phyloP scores from a whole-genome alignment of 2,113 vertebrate genomes.

The Oncorhynchus mykiss region DNA sequence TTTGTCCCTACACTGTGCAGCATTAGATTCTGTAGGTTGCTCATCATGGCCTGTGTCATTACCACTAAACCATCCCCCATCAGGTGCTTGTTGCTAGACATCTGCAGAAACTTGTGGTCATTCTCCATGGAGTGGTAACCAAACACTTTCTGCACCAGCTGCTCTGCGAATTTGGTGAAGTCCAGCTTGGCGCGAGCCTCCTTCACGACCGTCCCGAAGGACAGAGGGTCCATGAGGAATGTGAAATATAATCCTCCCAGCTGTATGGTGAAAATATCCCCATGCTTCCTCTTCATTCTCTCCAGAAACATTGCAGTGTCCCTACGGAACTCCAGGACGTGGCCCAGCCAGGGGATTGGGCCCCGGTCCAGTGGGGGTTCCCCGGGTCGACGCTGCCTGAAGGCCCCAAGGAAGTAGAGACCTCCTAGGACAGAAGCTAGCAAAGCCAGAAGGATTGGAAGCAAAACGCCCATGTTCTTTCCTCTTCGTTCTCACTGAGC shows the following conservation, averaged over 20 bases:
- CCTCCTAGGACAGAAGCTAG: constrained; percentile 53
- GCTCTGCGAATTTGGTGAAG: constrained; percentile 64
- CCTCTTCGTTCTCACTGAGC: neutral
- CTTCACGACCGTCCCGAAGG: constrained; percentile 79
- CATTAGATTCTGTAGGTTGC: constrained; percentile 79
- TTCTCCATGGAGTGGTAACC: constrained; percentile 53
- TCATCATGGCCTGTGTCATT: constrained; percentile 81
- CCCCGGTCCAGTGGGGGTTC: constrained; percentile 91
- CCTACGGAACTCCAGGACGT: constrained; percentile 81
- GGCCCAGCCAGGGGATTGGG: constrained; percentile 85
- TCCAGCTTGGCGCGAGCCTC: constrained; percentile 77
- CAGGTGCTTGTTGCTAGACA: constrained; percentile 75
- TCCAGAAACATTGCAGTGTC: constrained; percentile 78
- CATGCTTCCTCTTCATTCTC: constrained; percentile 80
- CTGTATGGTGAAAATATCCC: constrained; percentile 86
- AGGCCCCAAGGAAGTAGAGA: constrained; percentile 70
- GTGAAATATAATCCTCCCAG: constrained; percentile 84
- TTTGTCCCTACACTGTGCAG: constrained; percentile 46
- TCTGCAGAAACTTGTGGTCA: constrained; percentile 28
- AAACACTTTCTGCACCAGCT: constrained; percentile 77
- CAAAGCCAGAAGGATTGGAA: constrained; percentile 60
- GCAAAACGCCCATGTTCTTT: constrained; percentile 71
- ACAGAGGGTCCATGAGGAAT: constrained; percentile 85
- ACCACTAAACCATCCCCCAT: constrained; percentile 79
- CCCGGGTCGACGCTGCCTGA: constrained; percentile 67